These are phyloP conservation scores for Acinonyx jubatus DNA, from an alignment of 2,113 vertebrate species.

Conservation along the genomic window DNA sequence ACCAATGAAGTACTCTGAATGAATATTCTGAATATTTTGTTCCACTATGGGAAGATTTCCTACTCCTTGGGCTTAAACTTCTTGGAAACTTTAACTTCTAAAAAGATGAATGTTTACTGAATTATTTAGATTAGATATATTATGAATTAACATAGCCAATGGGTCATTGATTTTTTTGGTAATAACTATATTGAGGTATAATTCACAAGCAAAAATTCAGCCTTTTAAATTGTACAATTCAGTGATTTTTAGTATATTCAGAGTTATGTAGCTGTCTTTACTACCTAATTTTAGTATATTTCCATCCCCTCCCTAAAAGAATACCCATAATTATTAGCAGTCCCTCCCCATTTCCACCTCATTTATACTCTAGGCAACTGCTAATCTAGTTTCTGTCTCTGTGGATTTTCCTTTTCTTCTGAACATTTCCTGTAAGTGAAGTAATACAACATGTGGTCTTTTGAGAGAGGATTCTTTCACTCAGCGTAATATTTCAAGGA, in stretches of 20 bases:
- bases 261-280: background rate
- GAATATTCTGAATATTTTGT: slow-evolving; percentile 16
- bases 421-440: background rate
- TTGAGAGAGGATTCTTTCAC: background rate
- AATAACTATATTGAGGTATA: background rate
- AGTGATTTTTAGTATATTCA: background rate
- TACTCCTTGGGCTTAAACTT: background rate
- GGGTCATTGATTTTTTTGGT: slow-evolving; percentile 18
- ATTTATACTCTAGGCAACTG: background rate
- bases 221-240: background rate
- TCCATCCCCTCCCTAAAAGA: background rate
- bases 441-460: background rate
- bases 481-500: background rate
- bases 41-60: background rate
- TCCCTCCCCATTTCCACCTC: background rate
- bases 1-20: background rate
- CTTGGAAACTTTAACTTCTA: background rate
- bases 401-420: background rate
- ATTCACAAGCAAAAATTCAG: background rate
- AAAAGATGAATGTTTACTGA: slow-evolving; percentile 1
- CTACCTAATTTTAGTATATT: background rate
- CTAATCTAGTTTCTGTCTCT: background rate
- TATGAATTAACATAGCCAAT: background rate
- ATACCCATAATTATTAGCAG: background rate
- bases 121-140: background rate